Evolutionary conservation across 2,797 vertebrate genomes (phyloP).

Genomic region (Alosa sapidissima): DNA sequence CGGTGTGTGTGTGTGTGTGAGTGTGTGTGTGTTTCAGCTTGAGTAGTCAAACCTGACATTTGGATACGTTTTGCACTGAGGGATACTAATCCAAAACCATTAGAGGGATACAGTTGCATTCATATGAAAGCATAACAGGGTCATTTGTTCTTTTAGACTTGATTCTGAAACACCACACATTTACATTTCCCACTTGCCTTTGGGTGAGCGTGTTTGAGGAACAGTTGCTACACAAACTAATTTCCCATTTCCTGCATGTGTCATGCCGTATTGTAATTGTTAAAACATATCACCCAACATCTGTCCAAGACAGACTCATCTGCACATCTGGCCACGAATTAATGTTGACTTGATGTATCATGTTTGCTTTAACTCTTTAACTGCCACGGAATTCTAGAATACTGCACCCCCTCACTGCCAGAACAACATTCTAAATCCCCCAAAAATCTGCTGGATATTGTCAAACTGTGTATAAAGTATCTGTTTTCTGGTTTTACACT

Average conservation of each 20-base stretch:
- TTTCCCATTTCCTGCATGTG: background rate
- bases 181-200: background rate
- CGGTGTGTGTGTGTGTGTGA: constrained; percentile 5
- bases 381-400: too few relatives aligned
- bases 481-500: too few relatives aligned
- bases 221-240: background rate
- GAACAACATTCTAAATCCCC: too few relatives aligned
- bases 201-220: background rate
- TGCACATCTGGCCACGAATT: background rate
- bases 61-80: background rate
- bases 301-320: constrained; percentile 1
- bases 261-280: background rate
- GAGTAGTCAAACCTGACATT: background rate
- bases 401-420: too few relatives aligned
- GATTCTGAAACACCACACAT: background rate
- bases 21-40: background rate
- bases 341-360: background rate
- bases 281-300: background rate
- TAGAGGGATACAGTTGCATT: background rate
- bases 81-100: background rate
- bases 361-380: too few relatives aligned
- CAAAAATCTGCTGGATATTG: too few relatives aligned
- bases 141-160: background rate
- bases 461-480: too few relatives aligned
- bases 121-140: background rate